These are phyloP conservation scores for Sphyrna mokarran DNA, from an alignment of 2,113 vertebrate species.

Conservation along the genomic window DNA sequence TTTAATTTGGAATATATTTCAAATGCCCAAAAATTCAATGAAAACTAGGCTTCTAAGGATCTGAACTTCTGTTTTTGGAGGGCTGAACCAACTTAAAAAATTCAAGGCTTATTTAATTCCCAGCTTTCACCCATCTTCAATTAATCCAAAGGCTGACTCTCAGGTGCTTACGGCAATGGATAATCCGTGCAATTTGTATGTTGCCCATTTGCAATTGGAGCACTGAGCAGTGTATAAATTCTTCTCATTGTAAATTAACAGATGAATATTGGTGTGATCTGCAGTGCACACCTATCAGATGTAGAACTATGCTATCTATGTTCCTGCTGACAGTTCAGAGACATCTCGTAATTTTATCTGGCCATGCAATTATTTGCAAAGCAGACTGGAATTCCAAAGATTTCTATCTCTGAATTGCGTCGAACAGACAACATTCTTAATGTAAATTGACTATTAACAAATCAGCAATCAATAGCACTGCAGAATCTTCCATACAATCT, in stretches of 20 bases:
- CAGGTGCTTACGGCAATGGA: background rate
- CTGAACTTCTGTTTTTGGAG: background rate
- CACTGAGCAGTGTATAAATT: background rate
- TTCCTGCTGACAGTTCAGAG: background rate
- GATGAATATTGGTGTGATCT: background rate
- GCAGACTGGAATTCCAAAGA: background rate
- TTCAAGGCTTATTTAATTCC: background rate
- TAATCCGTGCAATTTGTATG: background rate
- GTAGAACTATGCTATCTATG: background rate
- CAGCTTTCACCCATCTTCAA: background rate
- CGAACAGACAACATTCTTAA: conserved; percentile 12
- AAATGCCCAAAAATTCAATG: background rate
- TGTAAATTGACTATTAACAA: conserved; percentile 30
- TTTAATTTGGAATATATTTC: background rate
- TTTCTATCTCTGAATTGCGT: background rate
- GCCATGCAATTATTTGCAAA: conserved; percentile 3
- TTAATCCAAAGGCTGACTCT: background rate
- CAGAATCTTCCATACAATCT: conserved; percentile 32
- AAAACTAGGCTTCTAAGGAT: background rate
- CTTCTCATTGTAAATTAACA: background rate
- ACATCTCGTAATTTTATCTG: conserved; percentile 11
- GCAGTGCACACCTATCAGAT: background rate
- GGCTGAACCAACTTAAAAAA: background rate
- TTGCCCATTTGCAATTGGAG: background rate
- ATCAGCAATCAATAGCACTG: conserved; percentile 35